phyloP scores from a whole-genome alignment of 2,113 vertebrate genomes.

The Sorex fumeus region DNA sequence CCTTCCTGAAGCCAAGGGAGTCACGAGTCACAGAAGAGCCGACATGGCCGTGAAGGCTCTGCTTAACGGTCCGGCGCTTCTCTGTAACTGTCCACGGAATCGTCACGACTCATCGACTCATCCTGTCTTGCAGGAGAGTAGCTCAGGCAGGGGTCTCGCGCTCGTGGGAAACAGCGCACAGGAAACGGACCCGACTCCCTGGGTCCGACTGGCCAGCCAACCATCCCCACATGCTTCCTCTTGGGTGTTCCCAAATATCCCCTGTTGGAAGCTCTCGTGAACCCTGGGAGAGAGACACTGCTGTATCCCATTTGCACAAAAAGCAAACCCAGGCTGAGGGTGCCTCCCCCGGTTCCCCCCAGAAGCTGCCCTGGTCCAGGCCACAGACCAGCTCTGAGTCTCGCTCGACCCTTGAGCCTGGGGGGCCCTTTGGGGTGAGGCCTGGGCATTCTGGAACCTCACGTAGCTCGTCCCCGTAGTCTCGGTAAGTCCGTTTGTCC shows the following conservation, averaged over 20 bases:
- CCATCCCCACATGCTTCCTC: too few relatives aligned
- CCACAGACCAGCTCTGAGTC: neutral
- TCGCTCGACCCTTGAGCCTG: neutral
- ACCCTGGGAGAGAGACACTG: neutral
- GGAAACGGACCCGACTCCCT: too few relatives aligned
- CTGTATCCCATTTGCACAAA: too few relatives aligned
- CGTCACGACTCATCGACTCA: neutral
- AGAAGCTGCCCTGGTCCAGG: too few relatives aligned
- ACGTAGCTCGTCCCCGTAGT: too few relatives aligned
- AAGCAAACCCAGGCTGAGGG: too few relatives aligned
- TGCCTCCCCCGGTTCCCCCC: too few relatives aligned
- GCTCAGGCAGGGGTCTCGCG: too few relatives aligned
- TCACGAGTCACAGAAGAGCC: neutral
- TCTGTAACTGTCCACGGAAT: neutral
- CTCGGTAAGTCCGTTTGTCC: too few relatives aligned
- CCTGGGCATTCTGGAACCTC: too few relatives aligned
- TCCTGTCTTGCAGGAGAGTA: neutral
- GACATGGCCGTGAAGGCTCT: neutral
- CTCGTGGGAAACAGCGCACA: neutral
- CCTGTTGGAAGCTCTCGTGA: neutral
- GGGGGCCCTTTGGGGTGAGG: neutral
- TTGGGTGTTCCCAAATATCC: neutral
- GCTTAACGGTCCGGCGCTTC: neutral
- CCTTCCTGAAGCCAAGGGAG: too few relatives aligned
- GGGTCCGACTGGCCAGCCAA: too few relatives aligned